Evolutionary conservation across 2,888 invertebrate species (phyloP), one percentile per base, ranked within the genome.

Genomic region (Camponotus fellah): DNA sequence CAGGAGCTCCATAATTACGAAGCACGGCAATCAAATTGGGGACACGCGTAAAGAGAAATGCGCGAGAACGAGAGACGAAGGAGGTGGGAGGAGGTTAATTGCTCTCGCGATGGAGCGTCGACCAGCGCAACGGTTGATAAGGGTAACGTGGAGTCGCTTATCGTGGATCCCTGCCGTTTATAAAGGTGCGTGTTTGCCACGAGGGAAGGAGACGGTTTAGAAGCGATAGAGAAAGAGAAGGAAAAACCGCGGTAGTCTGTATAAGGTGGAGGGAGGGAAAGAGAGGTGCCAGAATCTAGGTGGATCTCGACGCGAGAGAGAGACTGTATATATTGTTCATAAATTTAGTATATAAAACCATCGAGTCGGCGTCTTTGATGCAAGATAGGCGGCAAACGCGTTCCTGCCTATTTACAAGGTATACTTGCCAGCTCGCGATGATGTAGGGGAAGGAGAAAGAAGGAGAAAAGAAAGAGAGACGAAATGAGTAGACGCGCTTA

Each of bases 341-440:
- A 94, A 94, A 94, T 94, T 93, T 93, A 93, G 91, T 91, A 87
- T 90, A 92, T 94, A 93, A 94, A 93, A 92, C 91, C 91, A 92
- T 93, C 92, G 89, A 60, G 92, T 89, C 94, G 94, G 94, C 87
- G 74, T 86, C 92, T 94, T 94, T 94, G 94, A 94, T 92, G 92
- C 87, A 76, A 88, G 91, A 92, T 92, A 93, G 91, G 91, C 92
- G 91, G 89, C 89, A 87, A 89, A 89, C 87, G 90, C 90, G 89
- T 90, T 91, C 88, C 87, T 89, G 53, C 87, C 89, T 91, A 89
- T 91, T 91, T 92, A 90, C 90, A 90, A 90, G 89, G 66, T 84
- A 82, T 85, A 85, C 88, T 85, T 83, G 88, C 85, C 88, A 83
- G 72, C 49, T 64, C 72, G 10, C 62, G 60, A 79, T 85, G 82